These are phyloP conservation scores for Hermodice carunculata DNA, from an alignment of 2,888 invertebrate species.

Conservation along the genomic window DNA sequence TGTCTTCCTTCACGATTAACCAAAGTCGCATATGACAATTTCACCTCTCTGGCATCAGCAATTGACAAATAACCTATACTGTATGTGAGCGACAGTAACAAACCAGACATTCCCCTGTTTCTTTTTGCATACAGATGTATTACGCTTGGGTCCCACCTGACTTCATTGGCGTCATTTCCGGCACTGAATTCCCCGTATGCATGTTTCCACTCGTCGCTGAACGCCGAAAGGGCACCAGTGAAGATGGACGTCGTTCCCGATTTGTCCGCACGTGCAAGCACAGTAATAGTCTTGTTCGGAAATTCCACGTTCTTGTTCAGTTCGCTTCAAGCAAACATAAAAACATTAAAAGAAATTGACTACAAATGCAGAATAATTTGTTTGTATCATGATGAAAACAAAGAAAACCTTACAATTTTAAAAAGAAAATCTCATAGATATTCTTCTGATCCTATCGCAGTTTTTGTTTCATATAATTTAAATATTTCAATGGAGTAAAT, in stretches of 20 bases:
- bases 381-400: too few relatives aligned
- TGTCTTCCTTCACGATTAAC: slow-evolving; percentile 3
- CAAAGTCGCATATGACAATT: slow-evolving; percentile 6
- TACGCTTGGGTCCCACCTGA: slow-evolving; percentile 22
- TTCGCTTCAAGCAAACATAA: too few relatives aligned
- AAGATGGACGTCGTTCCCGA: slow-evolving; percentile 63
- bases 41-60: slow-evolving; percentile 23
- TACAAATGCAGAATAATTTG: too few relatives aligned
- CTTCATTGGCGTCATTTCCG: slow-evolving; percentile 12
- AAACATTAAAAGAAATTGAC: too few relatives aligned
- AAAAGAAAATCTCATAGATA: too few relatives aligned
- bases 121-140: slow-evolving; percentile 21
- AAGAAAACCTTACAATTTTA: too few relatives aligned
- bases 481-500: too few relatives aligned
- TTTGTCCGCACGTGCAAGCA: slow-evolving; percentile 56
- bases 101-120: slow-evolving; percentile 43
- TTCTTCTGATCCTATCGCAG: too few relatives aligned
- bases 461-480: too few relatives aligned
- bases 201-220: slow-evolving; percentile 50
- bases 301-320: slow-evolving; percentile 35
- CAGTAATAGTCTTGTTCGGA: slow-evolving; percentile 48
- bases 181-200: slow-evolving; percentile 50
- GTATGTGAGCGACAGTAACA: slow-evolving; percentile 38
- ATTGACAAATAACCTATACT: slow-evolving; percentile 27
- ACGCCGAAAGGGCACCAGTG: slow-evolving; percentile 53